Base-by-base conservation (phyloP, 1,140 invertebrate species). In the Drosophila erecta region DNA sequence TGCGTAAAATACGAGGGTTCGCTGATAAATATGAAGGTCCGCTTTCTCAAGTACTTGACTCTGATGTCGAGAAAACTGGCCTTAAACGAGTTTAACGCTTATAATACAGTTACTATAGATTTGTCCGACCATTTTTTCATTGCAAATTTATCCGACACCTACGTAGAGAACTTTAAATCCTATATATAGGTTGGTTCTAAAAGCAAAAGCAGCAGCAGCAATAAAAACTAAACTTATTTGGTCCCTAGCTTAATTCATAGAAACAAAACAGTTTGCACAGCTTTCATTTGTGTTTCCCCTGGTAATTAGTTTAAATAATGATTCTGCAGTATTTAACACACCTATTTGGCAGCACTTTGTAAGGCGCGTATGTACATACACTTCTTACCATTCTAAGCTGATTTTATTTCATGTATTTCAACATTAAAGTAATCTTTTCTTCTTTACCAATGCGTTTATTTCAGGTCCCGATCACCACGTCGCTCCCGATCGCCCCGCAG, bases 401-500 rank as follows among this genome's bases (percentile, higher is more conserved):
- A 24, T 47, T 37, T 3, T 6, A 15, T 22, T 49, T 24, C 24
- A 4, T 4, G 41, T 43, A 20, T 30, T 30, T 20, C 3, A 30
- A 50, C 35, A 20, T 56, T 22, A 14, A 58, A 1, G 30, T 35
- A 58, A 47, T 12, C 41, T 30, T 55, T 35, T 11, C 7, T 46
- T 66, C 15, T 24, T 15, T 44, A 37, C 44, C n/a, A 40, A 76
- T 37, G 41, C 46, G 15, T 69, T 41, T 44, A 24, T 81, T 81
- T 37, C 79, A 81, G 79, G 44, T 81, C 79, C 27, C 79, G 79
- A 24, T 81, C 79, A 20, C 79, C 79, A 40, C 75, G 74, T 15
- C 79, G 79, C 20, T 81, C 79, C 20, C 79, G 79, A 22, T 67
- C 79, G 22, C 79, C 79, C n/a, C 79, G 79, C 22, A 81, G 79